Evolutionary conservation across 1,140 invertebrate genomes (phyloP).

Genomic region (Drosophila kohkoa): DNA sequence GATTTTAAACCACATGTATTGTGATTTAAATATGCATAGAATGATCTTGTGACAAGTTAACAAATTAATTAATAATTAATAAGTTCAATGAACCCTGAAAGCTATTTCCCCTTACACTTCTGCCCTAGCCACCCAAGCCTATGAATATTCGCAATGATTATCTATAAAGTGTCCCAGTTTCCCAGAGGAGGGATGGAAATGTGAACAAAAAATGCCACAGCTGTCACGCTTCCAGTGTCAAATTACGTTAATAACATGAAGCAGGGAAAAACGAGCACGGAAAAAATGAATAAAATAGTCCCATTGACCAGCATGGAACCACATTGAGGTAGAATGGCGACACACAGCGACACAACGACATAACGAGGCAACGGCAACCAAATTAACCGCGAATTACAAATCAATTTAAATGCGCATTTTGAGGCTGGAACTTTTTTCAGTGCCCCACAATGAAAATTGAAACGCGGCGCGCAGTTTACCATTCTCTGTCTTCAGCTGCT

Average conservation of each 20-base stretch:
- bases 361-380: conserved; percentile 3
- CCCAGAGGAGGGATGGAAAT: background rate
- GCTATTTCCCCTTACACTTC: background rate
- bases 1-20: conserved; percentile 8
- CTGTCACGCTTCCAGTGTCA: conserved; percentile 69
- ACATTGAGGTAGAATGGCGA: too few species aligned
- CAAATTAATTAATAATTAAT: conserved; percentile 43
- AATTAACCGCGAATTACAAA: conserved; percentile 79
- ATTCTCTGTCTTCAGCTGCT: conserved; percentile 34
- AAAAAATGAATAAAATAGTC: conserved; percentile 57
- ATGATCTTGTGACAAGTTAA: conserved; percentile 30
- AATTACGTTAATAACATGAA: conserved; percentile 68
- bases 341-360: background rate
- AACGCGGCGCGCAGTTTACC: conserved; percentile 17
- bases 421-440: conserved; percentile 43
- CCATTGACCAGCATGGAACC: conserved; percentile 37
- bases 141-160: conserved; percentile 2
- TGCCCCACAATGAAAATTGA: conserved; percentile 54
- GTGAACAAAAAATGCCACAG: conserved; percentile 27
- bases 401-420: conserved; percentile 71
- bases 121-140: background rate
- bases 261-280: conserved; percentile 35
- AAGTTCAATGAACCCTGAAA: background rate
- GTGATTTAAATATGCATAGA: conserved; percentile 25
- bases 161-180: conserved; percentile 22